Evolutionary conservation across 1,140 invertebrate species (phyloP).

Genomic region (Drosophila tsacasi): DNA sequence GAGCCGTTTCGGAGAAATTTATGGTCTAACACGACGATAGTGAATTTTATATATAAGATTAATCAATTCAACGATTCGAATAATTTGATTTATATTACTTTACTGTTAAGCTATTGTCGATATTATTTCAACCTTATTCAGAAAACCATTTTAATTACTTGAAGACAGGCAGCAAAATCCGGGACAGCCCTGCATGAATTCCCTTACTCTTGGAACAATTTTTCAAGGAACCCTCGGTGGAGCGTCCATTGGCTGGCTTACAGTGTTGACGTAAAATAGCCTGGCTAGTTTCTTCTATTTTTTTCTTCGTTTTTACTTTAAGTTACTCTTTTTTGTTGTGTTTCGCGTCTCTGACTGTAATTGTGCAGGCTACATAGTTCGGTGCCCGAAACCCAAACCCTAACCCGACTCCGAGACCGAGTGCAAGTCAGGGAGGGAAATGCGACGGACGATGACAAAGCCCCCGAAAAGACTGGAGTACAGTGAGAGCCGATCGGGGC

Average conservation of each 20-base stretch:
- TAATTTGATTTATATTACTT: neutral
- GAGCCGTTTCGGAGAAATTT: too few relatives aligned
- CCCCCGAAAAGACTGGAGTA: conserved; percentile 57
- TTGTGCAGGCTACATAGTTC: conserved; percentile 48
- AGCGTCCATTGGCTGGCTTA: conserved; percentile 21
- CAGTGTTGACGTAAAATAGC: conserved; percentile 54
- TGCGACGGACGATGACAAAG: conserved; percentile 39
- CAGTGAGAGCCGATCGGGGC: conserved; percentile 48
- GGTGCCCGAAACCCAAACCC: conserved; percentile 23
- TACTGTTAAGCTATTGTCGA: neutral
- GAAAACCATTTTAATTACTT: neutral
- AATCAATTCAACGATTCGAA: neutral
- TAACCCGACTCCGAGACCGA: conserved; percentile 18
- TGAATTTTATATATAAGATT: neutral
- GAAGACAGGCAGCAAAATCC: neutral
- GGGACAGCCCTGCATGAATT: neutral
- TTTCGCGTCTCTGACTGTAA: conserved; percentile 15
- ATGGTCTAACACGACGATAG: too few relatives aligned
- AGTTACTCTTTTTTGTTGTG: conserved; percentile 16
- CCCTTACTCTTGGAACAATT: neutral
- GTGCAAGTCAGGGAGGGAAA: conserved; percentile 43
- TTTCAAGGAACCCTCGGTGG: conserved; percentile 4
- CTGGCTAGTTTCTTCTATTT: conserved; percentile 27
- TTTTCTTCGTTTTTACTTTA: neutral
- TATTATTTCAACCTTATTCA: neutral